phyloP scores from a whole-genome alignment of 2,888 invertebrate species.

The Apamea crenata region DNA sequence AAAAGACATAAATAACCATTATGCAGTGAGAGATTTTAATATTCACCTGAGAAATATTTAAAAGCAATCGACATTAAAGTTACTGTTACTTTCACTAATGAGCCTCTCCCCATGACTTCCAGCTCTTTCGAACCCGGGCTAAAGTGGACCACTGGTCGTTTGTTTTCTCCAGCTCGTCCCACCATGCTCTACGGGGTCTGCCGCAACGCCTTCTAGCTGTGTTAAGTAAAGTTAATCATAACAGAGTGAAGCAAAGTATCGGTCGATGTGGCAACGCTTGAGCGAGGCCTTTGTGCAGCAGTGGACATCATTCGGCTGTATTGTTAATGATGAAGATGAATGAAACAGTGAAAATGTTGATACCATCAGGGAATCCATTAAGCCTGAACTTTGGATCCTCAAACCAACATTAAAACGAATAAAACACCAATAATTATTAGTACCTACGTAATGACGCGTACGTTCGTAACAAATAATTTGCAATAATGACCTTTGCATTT shows the following conservation, averaged over 20 bases:
- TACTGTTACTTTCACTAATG: no score
- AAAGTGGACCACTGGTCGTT: no score
- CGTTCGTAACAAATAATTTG: slow-evolving; percentile 40
- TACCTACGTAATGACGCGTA: slow-evolving; percentile 26
- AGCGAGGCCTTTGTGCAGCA: no score
- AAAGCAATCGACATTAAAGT: background rate
- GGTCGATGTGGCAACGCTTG: background rate
- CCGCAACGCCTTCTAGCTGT: no score
- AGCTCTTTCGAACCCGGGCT: no score
- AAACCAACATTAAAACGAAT: background rate
- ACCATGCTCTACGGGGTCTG: no score
- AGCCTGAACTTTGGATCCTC: background rate
- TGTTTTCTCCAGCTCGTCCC: no score
- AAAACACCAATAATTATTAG: slow-evolving; percentile 14
- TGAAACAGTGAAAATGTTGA: background rate
- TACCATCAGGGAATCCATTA: no score
- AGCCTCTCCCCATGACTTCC: no score
- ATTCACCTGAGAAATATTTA: no score
- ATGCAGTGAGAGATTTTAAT: background rate
- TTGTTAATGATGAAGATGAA: background rate
- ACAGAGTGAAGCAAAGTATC: background rate
- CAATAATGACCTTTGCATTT: slow-evolving; percentile 44
- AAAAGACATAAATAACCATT: background rate
- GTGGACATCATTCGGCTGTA: background rate
- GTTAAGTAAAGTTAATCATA: background rate